Percentiles rank a stretch among this genome's conserved stretches.
These are phyloP conservation scores for Phalanger gymnotis DNA, from an alignment of 2,797 vertebrate species.

Conservation along the genomic window DNA sequence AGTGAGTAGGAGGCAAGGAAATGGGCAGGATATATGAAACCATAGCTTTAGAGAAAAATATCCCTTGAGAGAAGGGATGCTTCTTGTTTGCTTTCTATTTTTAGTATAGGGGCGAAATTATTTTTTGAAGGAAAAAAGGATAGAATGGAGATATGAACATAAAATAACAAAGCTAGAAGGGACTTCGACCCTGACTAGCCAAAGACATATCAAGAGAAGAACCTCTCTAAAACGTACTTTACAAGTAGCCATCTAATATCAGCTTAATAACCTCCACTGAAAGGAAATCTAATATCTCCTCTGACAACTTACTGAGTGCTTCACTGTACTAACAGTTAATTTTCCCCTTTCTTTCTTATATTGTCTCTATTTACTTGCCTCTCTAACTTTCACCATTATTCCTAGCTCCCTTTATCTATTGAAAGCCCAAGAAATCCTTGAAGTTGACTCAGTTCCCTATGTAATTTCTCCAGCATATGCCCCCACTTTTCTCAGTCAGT, in stretches of 20 bases:
- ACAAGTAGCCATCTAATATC: background rate
- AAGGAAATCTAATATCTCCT: background rate
- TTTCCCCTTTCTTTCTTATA: background rate
- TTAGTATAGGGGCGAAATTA: background rate
- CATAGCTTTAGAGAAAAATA: background rate
- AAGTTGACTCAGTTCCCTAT: background rate
- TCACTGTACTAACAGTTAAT: background rate
- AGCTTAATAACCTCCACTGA: background rate
- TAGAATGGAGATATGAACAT: background rate
- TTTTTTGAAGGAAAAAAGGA: background rate
- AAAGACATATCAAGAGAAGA: background rate
- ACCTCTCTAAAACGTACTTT: background rate
- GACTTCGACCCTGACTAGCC: background rate
- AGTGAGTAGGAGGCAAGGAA: background rate
- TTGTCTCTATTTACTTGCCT: background rate
- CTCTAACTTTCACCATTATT: background rate
- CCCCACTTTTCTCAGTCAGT: background rate
- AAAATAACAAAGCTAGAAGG: background rate
- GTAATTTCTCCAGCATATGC: background rate
- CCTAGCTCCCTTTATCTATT: background rate
- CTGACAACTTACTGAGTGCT: background rate
- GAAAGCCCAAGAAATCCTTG: background rate
- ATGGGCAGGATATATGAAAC: background rate
- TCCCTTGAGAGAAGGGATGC: background rate
- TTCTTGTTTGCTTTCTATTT: background rate